Base-by-base conservation (phyloP, 2,113 vertebrate species). In the Carettochelys insculpta region DNA sequence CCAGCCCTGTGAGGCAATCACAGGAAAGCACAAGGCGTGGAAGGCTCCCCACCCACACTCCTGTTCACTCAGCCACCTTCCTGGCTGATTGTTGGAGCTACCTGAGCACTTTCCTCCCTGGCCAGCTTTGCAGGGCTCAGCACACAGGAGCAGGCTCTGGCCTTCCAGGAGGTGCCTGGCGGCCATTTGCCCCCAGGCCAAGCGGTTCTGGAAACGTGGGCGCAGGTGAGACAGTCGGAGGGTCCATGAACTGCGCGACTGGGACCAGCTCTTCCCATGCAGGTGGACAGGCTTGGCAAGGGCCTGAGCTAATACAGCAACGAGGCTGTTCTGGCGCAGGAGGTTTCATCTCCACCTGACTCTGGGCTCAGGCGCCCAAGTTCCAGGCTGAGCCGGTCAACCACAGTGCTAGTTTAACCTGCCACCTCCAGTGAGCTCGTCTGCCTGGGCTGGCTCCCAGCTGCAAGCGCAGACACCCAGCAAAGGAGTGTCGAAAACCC, bases 221-320 rank as follows among this genome's bases (percentile, higher is more conserved):
- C 8, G 7, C 34, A 17, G 16, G 17, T 38, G 34, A 34, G 1
- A 3, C 68, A 12, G 41, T 43, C 3, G 6, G 1, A 41, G 16
- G 58, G 58, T n/a, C 2, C 14, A 4, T 19, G 31, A 19, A 3
- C 58, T 1, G 31, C 17, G 58, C 58, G 4, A 17, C 58, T 19
- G 58, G 16, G 34, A 19, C 16, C 6, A 8, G 4, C 6, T 65
- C 58, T 65, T 13, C 34, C 58, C 2, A 34, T 13, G 34, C 34
- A 9, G 3, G 34, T 8, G 14, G 58, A n/a, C 58, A 19, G 34
- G 17, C 58, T 17, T 65, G 58, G 4, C 3, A 31, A 13, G 58
- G 31, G 58, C 13, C 34, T 3, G 34, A 61, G 58, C 58, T 61
- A 19, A 17, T n/a, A 61, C 1, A 34, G 31, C 34, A n/a, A n/a